A percentile compares a stretch with the other conserved stretches of the same genome.
Conservation (phyloP, 2,888 invertebrate species). For the Drosophila conformis region DNA sequence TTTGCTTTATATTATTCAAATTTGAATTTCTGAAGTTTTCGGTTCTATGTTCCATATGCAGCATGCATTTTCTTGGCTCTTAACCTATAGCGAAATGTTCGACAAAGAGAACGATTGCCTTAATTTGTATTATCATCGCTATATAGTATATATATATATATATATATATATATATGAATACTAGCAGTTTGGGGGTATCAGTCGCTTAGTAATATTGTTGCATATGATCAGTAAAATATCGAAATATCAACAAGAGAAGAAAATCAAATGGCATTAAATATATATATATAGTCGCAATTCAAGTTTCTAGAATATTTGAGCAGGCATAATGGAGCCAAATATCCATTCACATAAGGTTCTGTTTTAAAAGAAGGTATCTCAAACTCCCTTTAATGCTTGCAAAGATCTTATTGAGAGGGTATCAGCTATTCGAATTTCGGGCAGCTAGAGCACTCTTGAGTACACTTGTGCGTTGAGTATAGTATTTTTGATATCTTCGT, state of each 20-base stretch:
- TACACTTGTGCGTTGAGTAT: constrained; percentile 13
- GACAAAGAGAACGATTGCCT: not conserved
- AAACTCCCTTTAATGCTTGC: not conserved
- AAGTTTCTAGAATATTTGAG: not conserved
- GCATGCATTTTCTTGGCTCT: not conserved
- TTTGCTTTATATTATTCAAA: not conserved
- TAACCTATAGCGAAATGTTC: not conserved
- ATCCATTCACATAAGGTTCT: not conserved
- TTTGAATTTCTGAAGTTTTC: not conserved
- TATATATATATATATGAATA: not conserved
- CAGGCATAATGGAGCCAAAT: too few species aligned
- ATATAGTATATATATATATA: not conserved
- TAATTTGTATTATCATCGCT: not conserved
- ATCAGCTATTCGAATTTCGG: not conserved
- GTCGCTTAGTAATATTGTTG: not conserved
- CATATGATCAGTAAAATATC: not conserved
- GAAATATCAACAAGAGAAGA: not conserved
- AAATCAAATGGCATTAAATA: not conserved
- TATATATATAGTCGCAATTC: too few species aligned
- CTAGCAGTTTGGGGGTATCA: not conserved
- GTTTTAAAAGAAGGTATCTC: not conserved
- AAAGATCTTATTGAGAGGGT: not conserved
- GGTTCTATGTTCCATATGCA: not conserved
- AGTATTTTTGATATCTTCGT: constrained; percentile 9
- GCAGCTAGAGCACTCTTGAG: not conserved